Conservation (phyloP, 2,797 vertebrate species). For the Phoxinus dragarum region DNA sequence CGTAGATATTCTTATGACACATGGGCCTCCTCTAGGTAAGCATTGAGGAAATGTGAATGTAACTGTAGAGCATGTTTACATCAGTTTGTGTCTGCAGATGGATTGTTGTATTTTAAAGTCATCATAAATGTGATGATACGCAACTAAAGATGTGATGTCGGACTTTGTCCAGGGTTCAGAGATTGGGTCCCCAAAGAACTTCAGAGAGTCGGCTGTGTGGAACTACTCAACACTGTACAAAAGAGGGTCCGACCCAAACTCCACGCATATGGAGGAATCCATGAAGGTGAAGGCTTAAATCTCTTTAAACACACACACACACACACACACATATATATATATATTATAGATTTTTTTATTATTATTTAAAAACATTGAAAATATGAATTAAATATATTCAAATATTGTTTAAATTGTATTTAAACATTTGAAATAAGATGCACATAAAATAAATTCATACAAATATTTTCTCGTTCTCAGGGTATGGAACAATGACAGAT, state of each 20-base stretch:
- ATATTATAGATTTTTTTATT: neutral
- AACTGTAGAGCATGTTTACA: neutral
- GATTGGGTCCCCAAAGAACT: constrained; percentile 93
- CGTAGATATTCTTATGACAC: constrained; percentile 91
- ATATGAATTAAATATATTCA: neutral
- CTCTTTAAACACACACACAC: neutral
- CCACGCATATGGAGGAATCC: constrained; percentile 88
- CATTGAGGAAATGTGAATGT: constrained; percentile 26
- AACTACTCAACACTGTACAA: constrained; percentile 89
- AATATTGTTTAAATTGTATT: neutral
- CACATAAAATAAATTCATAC: neutral
- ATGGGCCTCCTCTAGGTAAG: constrained; percentile 91
- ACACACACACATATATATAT: too few relatives aligned
- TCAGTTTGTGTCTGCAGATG: constrained; percentile 32
- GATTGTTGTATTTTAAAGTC: constrained; percentile 13
- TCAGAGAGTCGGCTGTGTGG: constrained; percentile 90
- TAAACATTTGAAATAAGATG: neutral
- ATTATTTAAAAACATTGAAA: too few relatives aligned
- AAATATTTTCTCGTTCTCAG: constrained; percentile 66
- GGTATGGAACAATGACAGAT: constrained; percentile 90
- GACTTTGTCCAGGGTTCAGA: constrained; percentile 82
- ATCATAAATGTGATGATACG: constrained; percentile 6
- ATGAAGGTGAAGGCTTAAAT: constrained; percentile 80
- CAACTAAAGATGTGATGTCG: constrained; percentile 27
- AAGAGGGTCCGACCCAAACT: constrained; percentile 87